Conservation (phyloP, 2,888 invertebrate species). For the Limnephilus auricula region DNA sequence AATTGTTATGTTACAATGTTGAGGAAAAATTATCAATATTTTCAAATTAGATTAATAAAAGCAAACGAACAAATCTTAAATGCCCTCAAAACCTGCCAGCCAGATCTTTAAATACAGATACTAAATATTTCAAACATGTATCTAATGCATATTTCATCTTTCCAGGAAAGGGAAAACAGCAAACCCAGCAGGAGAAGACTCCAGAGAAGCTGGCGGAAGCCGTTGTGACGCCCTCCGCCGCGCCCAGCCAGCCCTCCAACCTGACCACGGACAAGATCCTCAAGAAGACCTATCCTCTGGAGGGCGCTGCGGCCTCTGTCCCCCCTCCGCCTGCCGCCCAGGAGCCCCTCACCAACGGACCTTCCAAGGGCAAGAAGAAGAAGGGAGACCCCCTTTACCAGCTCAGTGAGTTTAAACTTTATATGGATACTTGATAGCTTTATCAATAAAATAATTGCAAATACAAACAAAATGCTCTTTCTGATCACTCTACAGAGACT, state of each 20-base stretch:
- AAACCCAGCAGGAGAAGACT: conserved; percentile 49
- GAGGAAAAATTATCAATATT: no score
- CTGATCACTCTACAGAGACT: no score
- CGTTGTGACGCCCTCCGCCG: conserved; percentile 71
- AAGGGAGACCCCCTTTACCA: conserved; percentile 77
- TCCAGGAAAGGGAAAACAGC: conserved; percentile 51
- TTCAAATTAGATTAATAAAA: no score
- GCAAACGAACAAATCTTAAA: no score
- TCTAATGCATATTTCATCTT: background rate
- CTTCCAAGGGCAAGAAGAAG: conserved; percentile 74
- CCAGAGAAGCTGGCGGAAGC: conserved; percentile 10
- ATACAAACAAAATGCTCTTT: no score
- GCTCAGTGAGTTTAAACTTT: conserved; percentile 73
- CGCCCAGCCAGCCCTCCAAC: conserved; percentile 74
- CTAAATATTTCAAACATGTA: background rate
- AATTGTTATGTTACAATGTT: no score
- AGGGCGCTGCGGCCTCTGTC: conserved; percentile 60
- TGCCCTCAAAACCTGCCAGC: no score
- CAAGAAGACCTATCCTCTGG: conserved; percentile 71
- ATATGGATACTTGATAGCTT: background rate
- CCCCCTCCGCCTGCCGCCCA: conserved; percentile 53
- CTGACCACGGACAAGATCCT: conserved; percentile 75
- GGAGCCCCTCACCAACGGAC: conserved; percentile 47
- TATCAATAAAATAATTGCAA: background rate
- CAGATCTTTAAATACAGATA: no score